Base-by-base conservation (phyloP, 2,888 invertebrate species). In the Ophion slaviceki region DNA sequence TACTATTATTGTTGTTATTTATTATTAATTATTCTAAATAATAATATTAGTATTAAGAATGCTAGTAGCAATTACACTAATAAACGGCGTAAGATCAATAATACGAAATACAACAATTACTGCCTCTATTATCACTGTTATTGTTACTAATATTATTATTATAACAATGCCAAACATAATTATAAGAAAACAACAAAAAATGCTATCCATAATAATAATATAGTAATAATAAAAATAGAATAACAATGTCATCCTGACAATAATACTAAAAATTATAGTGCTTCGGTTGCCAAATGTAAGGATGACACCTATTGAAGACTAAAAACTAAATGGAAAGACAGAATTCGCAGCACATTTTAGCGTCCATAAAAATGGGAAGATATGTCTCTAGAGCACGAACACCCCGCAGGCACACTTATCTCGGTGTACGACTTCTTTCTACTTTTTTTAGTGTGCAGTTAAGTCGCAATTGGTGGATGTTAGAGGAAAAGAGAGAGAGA, bases 401-500 rank as follows among this genome's bases (percentile, higher is more conserved):
- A 53, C 53, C 53, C 53, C 53, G 53, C 53, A 53, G 53, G 53
- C 53, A 53, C 17, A 53, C 14, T 53, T 53, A 53, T 53, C 53
- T 53, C 53, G 17, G 5, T 14, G 17, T 17, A 17, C 53, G 53
- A 53, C 53, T 53, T 53, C 11, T 47, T 47, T 14, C 11, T 5
- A 14, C 5, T 17, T 17, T 53, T 53, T 17, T 17, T 53, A 10
- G 47, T 47, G 47, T 47, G 14, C 47, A 47, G 47, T 17, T 5
- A 17, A 14, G 53, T 17, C 17, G 17, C 53, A 14, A 17, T 53
- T 53, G 53, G 53, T 53, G 2, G 17, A 53, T 53, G 53, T 53
- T 53, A 17, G 53, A 53, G 53, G 17, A 53, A 53, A 17, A 62
- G 62, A 62, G 40, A 62, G 74, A 62, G 45, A 40, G 28, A 45